These are phyloP conservation scores for Vandiemenella viatica DNA, from an alignment of 2,888 invertebrate genomes.

Conservation along the genomic window DNA sequence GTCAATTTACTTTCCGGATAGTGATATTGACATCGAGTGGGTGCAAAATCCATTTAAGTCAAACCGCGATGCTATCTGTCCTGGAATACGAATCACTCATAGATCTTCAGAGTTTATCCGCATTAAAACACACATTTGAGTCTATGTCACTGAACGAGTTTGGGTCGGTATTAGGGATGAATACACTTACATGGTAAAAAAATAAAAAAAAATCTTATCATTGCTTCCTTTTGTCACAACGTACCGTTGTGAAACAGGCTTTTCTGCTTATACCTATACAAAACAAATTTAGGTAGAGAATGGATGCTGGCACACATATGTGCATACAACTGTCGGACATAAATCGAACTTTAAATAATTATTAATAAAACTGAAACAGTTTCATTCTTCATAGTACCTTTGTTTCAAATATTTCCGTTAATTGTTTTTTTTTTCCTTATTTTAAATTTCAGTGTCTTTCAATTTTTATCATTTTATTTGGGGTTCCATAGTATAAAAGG, in stretches of 20 bases:
- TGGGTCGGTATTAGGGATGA: constrained; percentile 1
- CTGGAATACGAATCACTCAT: neutral
- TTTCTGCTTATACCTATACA: neutral
- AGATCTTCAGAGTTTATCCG: constrained; percentile 11
- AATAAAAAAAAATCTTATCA: neutral
- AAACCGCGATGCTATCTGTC: neutral
- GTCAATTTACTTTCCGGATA: neutral
- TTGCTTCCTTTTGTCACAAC: neutral
- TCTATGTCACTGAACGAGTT: constrained; percentile 5
- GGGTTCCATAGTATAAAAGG: neutral
- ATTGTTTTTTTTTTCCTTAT: neutral
- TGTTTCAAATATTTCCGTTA: neutral
- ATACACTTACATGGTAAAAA: neutral
- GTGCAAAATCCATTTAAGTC: neutral
- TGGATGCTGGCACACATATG: too few relatives aligned
- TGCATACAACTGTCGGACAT: too few relatives aligned
- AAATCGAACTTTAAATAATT: too few relatives aligned
- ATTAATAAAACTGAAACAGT: too few relatives aligned
- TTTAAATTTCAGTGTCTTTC: neutral
- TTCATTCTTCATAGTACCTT: constrained; percentile 12
- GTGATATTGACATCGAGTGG: neutral
- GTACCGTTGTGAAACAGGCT: constrained; percentile 6
- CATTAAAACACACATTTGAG: constrained; percentile 11
- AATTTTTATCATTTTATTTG: neutral
- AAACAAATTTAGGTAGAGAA: neutral